Conservation (phyloP, 2,888 invertebrate species). For the Physocephala rufipes region DNA sequence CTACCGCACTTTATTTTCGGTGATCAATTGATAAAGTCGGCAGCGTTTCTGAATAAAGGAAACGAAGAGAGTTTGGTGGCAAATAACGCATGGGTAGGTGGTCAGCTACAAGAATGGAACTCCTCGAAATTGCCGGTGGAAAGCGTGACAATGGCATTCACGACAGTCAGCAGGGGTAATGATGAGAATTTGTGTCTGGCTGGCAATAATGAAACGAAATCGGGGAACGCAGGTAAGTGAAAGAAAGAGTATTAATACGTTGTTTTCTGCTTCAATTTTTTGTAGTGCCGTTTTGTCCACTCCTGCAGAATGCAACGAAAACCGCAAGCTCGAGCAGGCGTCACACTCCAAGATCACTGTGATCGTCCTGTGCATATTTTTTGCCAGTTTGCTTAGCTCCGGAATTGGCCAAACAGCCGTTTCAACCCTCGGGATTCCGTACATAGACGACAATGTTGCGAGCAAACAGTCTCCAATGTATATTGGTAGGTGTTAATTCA, state of each 20-base stretch:
- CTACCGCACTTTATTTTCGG: slow-evolving; percentile 89
- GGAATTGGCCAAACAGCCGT: slow-evolving; percentile 94
- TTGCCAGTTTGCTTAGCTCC: slow-evolving; percentile 85
- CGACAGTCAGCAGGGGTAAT: no score
- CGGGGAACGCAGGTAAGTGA: slow-evolving; percentile 47
- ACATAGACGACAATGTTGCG: slow-evolving; percentile 93
- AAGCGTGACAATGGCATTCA: not conserved
- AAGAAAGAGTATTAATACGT: not conserved
- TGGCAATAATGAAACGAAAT: slow-evolving; percentile 49
- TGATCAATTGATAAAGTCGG: slow-evolving; percentile 71
- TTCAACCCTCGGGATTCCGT: slow-evolving; percentile 90
- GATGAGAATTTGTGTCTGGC: slow-evolving; percentile 57
- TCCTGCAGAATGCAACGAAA: slow-evolving; percentile 69
- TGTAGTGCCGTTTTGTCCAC: slow-evolving; percentile 13
- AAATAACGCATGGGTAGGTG: not conserved
- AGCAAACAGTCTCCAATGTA: slow-evolving; percentile 91
- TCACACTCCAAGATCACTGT: slow-evolving; percentile 81
- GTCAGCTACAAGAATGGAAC: slow-evolving; percentile 18
- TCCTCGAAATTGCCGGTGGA: slow-evolving; percentile 3
- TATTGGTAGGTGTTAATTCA: slow-evolving; percentile 71
- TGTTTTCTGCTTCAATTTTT: not conserved
- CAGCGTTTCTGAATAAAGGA: slow-evolving; percentile 50
- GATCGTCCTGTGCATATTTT: slow-evolving; percentile 86
- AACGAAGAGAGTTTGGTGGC: not conserved
- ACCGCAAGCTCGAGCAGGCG: slow-evolving; percentile 72